Evolutionary conservation across 2,888 invertebrate genomes (phyloP).

Genomic region (Heliconius erato): DNA sequence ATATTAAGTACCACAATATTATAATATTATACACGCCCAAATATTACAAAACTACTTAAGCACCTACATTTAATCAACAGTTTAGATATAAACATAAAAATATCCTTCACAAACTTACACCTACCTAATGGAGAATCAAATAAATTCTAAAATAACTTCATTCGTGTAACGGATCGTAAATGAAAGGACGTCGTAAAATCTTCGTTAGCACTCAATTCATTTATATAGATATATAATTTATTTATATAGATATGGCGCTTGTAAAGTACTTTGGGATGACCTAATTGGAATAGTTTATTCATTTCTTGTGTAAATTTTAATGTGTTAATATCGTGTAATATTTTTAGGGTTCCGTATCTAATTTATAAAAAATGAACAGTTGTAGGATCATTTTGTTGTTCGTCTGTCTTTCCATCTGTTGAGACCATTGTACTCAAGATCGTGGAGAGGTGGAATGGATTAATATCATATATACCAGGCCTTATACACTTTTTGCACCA

Average conservation of each 20-base stretch:
- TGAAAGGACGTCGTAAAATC: constrained; percentile 65
- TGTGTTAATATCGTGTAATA: background rate
- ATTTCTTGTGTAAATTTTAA: constrained; percentile 31
- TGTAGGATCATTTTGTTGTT: too few species aligned
- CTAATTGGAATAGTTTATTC: constrained; percentile 37
- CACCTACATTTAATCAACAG: background rate
- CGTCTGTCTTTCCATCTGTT: too few species aligned
- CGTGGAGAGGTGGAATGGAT: too few species aligned
- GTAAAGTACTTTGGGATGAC: constrained; percentile 45
- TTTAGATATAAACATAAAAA: constrained; percentile 10
- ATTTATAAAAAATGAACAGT: background rate
- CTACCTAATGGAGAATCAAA: constrained; percentile 22
- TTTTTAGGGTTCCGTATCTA: background rate
- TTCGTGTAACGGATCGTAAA: constrained; percentile 44
- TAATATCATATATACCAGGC: too few species aligned
- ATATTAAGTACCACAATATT: too few species aligned
- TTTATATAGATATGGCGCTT: constrained; percentile 56
- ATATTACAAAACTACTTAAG: background rate
- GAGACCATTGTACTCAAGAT: too few species aligned
- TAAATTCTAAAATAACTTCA: constrained; percentile 46
- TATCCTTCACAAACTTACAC: constrained; percentile 6
- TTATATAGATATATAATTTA: constrained; percentile 65
- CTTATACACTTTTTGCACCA: too few species aligned
- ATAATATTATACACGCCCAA: too few species aligned
- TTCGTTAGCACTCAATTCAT: constrained; percentile 75